Conservation (phyloP, 1,140 invertebrate species). For the Drosophila ananassae region DNA sequence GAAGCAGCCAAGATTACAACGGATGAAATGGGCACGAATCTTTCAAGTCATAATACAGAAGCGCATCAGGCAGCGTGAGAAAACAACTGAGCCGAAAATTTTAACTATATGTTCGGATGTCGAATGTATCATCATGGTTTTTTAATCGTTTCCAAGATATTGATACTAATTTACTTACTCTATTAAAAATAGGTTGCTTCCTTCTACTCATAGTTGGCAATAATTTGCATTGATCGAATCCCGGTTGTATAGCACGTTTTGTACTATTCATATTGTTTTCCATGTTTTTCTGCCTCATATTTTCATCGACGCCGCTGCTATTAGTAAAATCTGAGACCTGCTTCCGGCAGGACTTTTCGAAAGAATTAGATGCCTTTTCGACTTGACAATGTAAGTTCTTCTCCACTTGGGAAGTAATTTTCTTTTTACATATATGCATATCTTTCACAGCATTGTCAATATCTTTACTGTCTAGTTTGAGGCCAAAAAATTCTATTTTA, state of each 20-base stretch:
- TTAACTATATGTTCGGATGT: slow-evolving; percentile 64
- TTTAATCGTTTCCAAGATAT: too few species aligned
- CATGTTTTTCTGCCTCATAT: slow-evolving; percentile 83
- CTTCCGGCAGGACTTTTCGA: slow-evolving; percentile 43
- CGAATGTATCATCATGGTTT: slow-evolving; percentile 76
- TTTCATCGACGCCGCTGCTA: slow-evolving; percentile 83
- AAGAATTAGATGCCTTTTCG: not conserved
- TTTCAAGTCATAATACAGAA: slow-evolving; percentile 33
- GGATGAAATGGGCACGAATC: slow-evolving; percentile 51
- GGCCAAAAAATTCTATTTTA: slow-evolving; percentile 64
- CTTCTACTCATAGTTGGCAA: slow-evolving; percentile 87
- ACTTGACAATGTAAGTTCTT: not conserved
- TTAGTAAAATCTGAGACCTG: slow-evolving; percentile 84
- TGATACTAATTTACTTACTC: slow-evolving; percentile 84
- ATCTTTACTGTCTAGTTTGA: slow-evolving; percentile 50
- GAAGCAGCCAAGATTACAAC: slow-evolving; percentile 82
- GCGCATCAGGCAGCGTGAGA: slow-evolving; percentile 41
- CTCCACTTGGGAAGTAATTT: not conserved
- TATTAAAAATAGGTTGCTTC: slow-evolving; percentile 86
- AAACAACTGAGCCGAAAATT: slow-evolving; percentile 10
- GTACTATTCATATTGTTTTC: slow-evolving; percentile 87
- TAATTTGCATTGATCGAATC: slow-evolving; percentile 87
- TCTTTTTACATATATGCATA: not conserved
- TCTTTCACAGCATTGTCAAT: slow-evolving; percentile 19
- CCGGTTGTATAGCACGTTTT: slow-evolving; percentile 85